Evolutionary conservation across 1,140 invertebrate genomes (phyloP).

Genomic region (Melitaea cinxia): DNA sequence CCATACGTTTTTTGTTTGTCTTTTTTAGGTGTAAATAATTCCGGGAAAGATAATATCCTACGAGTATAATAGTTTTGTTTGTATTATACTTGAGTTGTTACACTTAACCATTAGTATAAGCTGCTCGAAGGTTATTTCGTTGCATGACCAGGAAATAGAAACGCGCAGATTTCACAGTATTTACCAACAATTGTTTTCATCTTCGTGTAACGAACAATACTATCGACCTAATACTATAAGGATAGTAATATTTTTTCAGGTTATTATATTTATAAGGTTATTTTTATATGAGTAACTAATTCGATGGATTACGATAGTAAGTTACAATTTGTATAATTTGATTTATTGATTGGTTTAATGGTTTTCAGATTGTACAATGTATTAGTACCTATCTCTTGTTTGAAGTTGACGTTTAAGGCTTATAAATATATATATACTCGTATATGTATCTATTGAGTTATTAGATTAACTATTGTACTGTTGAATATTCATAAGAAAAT

Average conservation of each 20-base stretch:
- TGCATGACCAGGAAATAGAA: slow-evolving; percentile 33
- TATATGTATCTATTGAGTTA: too few species aligned
- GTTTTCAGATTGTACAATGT: too few species aligned
- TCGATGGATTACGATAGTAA: too few species aligned
- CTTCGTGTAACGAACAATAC: slow-evolving; percentile 10
- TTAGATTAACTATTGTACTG: too few species aligned
- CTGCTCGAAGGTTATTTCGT: slow-evolving; percentile 21
- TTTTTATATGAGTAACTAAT: too few species aligned
- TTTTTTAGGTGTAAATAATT: not conserved
- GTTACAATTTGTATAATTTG: too few species aligned
- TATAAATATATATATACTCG: too few species aligned
- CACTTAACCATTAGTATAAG: slow-evolving; percentile 9
- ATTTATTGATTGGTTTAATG: too few species aligned
- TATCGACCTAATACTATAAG: slow-evolving; percentile 1
- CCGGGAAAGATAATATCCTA: not conserved
- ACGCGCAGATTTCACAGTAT: slow-evolving; percentile 20
- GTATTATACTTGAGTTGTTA: slow-evolving; percentile 1
- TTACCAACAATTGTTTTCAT: slow-evolving; percentile 19
- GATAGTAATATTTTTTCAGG: not conserved
- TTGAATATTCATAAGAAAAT: too few species aligned
- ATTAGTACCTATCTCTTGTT: too few species aligned
- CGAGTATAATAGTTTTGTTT: not conserved
- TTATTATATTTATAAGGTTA: not conserved
- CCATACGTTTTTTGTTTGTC: not conserved
- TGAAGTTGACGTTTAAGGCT: too few species aligned